Conservation (phyloP, 1,140 invertebrate genomes). For the Chelonus insularis region DNA sequence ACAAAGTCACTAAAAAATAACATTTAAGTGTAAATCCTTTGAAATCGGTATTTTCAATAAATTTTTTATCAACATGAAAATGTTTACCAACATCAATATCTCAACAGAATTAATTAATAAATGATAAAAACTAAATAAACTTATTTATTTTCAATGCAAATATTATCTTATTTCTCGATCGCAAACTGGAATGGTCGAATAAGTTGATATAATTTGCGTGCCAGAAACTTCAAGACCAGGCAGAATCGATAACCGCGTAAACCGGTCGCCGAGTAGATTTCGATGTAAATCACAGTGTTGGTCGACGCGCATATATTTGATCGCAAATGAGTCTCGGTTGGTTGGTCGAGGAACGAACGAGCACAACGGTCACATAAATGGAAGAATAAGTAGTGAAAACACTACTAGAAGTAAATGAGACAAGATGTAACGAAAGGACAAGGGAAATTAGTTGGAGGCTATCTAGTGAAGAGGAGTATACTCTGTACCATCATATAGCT, state of each 20-base stretch:
- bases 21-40: too few species aligned
- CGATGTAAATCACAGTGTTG: slow-evolving; percentile 42
- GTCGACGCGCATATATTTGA: slow-evolving; percentile 30
- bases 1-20: too few species aligned
- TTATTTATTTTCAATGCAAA: too few species aligned
- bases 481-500: slow-evolving; percentile 38
- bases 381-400: slow-evolving; percentile 7
- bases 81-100: too few species aligned
- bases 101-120: too few species aligned
- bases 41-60: too few species aligned
- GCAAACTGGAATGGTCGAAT: background rate
- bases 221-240: slow-evolving; percentile 20
- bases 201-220: slow-evolving; percentile 14
- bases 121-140: too few species aligned
- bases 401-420: slow-evolving; percentile 11
- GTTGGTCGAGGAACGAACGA: slow-evolving; percentile 7
- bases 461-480: background rate
- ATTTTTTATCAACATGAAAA: too few species aligned
- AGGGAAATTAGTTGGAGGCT: slow-evolving; percentile 26
- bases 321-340: slow-evolving; percentile 23
- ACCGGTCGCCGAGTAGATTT: slow-evolving; percentile 35
- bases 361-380: background rate
- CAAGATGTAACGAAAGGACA: background rate
- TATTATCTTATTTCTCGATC: slow-evolving; percentile 5
- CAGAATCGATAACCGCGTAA: slow-evolving; percentile 31